Evolutionary conservation across 1,140 invertebrate genomes (phyloP).

Genomic region (Drosophila sucinea): DNA sequence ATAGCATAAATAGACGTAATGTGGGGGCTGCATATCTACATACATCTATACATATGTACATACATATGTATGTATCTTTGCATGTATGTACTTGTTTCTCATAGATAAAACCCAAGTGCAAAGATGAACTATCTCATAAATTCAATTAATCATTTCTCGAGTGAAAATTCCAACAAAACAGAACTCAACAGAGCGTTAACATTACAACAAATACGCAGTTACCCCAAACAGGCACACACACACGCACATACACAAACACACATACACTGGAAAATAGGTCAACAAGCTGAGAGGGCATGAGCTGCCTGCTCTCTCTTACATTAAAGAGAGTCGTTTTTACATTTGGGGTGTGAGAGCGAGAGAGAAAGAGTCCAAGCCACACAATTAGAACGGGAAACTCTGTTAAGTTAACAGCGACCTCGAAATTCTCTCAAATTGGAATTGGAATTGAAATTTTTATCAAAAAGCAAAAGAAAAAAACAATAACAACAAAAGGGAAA

Average conservation of each 20-base stretch:
- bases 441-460: conserved; percentile 49
- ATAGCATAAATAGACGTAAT: no score
- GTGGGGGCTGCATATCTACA: not conserved
- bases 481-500: conserved; percentile 26
- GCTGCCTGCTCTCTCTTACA: conserved; percentile 48
- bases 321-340: conserved; percentile 9
- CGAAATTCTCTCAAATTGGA: conserved; percentile 38
- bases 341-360: not conserved
- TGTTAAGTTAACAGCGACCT: conserved; percentile 68
- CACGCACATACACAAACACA: conserved; percentile 23
- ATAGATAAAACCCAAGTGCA: conserved; percentile 48
- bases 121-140: conserved; percentile 74
- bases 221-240: conserved; percentile 45
- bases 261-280: conserved; percentile 76
- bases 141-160: conserved; percentile 78
- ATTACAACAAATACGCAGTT: conserved; percentile 79
- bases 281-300: conserved; percentile 61
- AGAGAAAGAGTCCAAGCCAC: conserved; percentile 25
- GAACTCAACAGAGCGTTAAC: conserved; percentile 65
- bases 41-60: not conserved
- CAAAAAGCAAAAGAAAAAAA: not conserved
- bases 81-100: not conserved
- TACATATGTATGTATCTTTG: not conserved
- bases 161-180: conserved; percentile 67
- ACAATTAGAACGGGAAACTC: conserved; percentile 72